Percentiles rank a stretch among this genome's conserved stretches.
phyloP scores from a whole-genome alignment of 1,140 invertebrate species.

The Neuroterus valhalla region DNA sequence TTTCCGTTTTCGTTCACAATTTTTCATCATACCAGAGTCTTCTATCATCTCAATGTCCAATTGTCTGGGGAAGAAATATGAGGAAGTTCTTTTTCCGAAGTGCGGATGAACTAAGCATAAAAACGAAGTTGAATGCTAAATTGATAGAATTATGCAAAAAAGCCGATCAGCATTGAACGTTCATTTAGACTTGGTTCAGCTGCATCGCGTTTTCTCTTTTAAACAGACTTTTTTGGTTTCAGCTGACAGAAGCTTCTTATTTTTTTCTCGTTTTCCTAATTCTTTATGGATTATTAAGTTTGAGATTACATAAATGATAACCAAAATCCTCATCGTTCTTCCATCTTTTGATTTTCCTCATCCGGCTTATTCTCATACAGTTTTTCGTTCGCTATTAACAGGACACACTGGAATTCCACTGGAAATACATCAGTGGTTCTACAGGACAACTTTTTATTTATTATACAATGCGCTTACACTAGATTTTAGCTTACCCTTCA shows the following conservation, averaged over 20 bases:
- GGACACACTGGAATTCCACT: background rate
- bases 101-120: too few relatives aligned
- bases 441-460: constrained; percentile 3
- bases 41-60: background rate
- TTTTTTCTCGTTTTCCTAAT: too few relatives aligned
- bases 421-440: background rate
- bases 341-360: background rate
- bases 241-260: too few relatives aligned
- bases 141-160: too few relatives aligned
- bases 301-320: background rate
- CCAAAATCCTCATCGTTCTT: constrained; percentile 30
- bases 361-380: background rate
- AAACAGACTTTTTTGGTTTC: too few relatives aligned
- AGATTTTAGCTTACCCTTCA: constrained; percentile 3
- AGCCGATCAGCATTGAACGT: too few relatives aligned
- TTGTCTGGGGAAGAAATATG: constrained; percentile 18
- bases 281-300: too few relatives aligned
- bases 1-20: constrained; percentile 35
- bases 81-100: background rate
- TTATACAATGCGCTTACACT: constrained; percentile 22
- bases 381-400: constrained; percentile 14
- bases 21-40: constrained; percentile 12
- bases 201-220: too few relatives aligned
- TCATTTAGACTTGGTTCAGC: too few relatives aligned
- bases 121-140: too few relatives aligned